These are phyloP conservation scores for Charina bottae DNA, from an alignment of 2,113 vertebrate genomes.

Conservation along the genomic window DNA sequence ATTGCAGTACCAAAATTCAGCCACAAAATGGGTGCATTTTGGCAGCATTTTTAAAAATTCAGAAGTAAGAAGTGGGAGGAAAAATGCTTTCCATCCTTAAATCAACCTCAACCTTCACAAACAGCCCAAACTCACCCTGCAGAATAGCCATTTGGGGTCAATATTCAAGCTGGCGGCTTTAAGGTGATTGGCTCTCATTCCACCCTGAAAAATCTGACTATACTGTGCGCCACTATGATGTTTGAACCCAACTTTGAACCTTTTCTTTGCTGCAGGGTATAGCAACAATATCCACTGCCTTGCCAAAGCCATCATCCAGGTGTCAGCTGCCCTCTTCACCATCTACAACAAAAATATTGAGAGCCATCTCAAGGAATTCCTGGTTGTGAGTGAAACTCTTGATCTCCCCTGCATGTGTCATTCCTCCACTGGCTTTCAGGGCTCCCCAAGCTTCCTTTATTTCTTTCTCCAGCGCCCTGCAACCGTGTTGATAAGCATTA, in stretches of 20 bases:
- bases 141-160: too few species aligned
- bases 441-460: neutral
- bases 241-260: neutral
- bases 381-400: slow-evolving; percentile 78
- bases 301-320: slow-evolving; percentile 85
- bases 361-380: slow-evolving; percentile 90
- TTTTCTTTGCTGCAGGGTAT: slow-evolving; percentile 73
- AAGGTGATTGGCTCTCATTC: too few species aligned
- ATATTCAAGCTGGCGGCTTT: too few species aligned
- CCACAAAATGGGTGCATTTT: too few species aligned
- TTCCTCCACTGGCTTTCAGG: neutral
- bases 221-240: neutral
- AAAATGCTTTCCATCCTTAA: too few species aligned
- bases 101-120: too few species aligned
- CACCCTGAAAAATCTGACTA: too few species aligned
- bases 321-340: slow-evolving; percentile 90
- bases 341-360: slow-evolving; percentile 88
- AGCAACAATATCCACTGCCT: slow-evolving; percentile 94
- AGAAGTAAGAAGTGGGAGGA: too few species aligned
- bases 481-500: neutral
- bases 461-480: neutral
- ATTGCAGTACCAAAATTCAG: too few species aligned
- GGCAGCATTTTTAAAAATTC: too few species aligned
- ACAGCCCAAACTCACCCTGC: too few species aligned
- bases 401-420: neutral